Evolutionary conservation across 1,140 invertebrate species (phyloP), one percentile per base, ranked within the genome.

Genomic region (Brachionus plicatilis): DNA sequence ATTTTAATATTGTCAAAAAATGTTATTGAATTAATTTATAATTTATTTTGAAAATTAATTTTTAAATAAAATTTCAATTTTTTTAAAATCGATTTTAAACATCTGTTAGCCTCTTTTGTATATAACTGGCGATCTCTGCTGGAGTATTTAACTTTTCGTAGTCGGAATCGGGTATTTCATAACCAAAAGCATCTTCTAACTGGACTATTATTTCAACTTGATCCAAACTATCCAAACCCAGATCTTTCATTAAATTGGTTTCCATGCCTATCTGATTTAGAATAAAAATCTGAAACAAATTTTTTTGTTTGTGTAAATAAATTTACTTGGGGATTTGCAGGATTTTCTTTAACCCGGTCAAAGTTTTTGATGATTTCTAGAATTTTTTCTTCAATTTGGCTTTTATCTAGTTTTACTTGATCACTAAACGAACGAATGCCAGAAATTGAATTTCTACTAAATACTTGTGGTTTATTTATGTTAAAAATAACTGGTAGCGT

Each of bases 121-220:
- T 82, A 68, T 82, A 82, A 20, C 37, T 65, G 2, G 37, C 79
- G 8, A 82, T 82, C 8, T 82, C 53, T 24, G 50, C 27, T 45
- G 79, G 79, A 27, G 60, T 47, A 83, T 68, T 47, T 37, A 83
- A 12, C 27, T 83, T 83, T 29, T 83, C 80, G 20, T 83, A 83
- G 50, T 83, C 80, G 2, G 80, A 66, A 53, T 83, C 80, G 12
- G 80, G 80, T 24, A 83, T 83, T 53, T 83, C 80, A 83, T 68
- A 83, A 7, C 84, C 84, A 84, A 85, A 86, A n/a, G 85, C 65
- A 68, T 86, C 84, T 56, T 86, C 86, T 33, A 86, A 17, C 45
- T 72, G 76, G 85, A 86, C 86, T 53, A 86, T 84, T n/a, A 86
- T 79, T 85, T 86, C 86, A 17, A 86, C 85, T 43, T 86, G 86